Percentiles rank a stretch among this genome's conserved stretches.
Evolutionary conservation across 2,113 vertebrate species (phyloP).

Genomic region (Embiotoca jacksoni): DNA sequence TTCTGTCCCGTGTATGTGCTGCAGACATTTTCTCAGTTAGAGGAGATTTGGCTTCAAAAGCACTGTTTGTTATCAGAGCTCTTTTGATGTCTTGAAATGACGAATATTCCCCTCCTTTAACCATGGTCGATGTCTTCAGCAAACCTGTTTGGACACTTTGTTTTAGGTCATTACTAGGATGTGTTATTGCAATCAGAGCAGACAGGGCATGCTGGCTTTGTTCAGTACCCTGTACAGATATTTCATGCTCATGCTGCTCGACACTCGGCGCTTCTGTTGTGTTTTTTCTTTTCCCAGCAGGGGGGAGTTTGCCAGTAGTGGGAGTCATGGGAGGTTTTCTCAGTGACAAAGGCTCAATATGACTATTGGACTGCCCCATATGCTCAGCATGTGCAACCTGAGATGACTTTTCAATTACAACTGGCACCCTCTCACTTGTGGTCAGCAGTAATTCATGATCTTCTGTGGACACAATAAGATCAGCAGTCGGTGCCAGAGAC

Average conservation of each 20-base stretch:
- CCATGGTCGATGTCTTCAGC: slow-evolving; percentile 9
- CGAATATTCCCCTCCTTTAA: slow-evolving; percentile 18
- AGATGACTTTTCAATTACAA: slow-evolving; percentile 36
- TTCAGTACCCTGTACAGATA: slow-evolving; percentile 29
- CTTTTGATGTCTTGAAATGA: slow-evolving; percentile 38
- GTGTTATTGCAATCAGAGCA: slow-evolving; percentile 15
- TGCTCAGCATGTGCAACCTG: slow-evolving; percentile 10
- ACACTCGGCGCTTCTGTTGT: slow-evolving; percentile 28
- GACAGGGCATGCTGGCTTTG: slow-evolving; percentile 21
- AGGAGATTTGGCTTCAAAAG: slow-evolving; percentile 10
- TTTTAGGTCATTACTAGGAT: slow-evolving; percentile 20
- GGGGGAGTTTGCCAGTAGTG: slow-evolving; percentile 4
- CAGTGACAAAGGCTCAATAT: slow-evolving; percentile 34
- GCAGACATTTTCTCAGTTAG: neutral
- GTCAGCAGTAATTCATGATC: slow-evolving; percentile 30
- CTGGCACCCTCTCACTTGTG: neutral
- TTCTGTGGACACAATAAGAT: neutral
- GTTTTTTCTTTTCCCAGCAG: slow-evolving; percentile 33
- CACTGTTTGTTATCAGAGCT: slow-evolving; percentile 10
- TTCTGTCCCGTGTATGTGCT: neutral
- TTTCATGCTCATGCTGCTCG: slow-evolving; percentile 17
- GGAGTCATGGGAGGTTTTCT: slow-evolving; percentile 21
- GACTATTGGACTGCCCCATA: slow-evolving; percentile 12
- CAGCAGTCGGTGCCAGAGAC: slow-evolving; percentile 13
- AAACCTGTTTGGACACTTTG: neutral